A percentile compares a stretch with the other conserved stretches of the same genome.
Evolutionary conservation across 92 coral and sea anemone species (phyloP).

Genomic region (Galaxea fascicularis): DNA sequence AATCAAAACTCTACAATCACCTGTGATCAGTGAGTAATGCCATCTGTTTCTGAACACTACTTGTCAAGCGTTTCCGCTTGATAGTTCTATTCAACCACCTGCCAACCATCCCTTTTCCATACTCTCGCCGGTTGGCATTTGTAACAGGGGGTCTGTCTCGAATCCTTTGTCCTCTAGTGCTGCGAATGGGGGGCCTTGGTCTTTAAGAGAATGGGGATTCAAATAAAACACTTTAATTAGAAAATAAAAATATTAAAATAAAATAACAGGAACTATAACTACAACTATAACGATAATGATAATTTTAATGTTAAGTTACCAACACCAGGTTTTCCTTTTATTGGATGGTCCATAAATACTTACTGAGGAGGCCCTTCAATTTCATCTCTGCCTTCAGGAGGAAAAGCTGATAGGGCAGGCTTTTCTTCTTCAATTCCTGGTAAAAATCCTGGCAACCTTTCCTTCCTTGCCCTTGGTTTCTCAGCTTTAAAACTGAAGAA

Average conservation of each 20-base stretch:
- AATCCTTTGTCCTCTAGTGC: slow-evolving; percentile 87
- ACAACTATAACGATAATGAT: too few species aligned
- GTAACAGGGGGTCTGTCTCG: slow-evolving; percentile 64
- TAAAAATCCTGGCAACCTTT: slow-evolving; percentile 53
- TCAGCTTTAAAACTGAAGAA: slow-evolving; percentile 88
- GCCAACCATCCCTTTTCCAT: slow-evolving; percentile 95
- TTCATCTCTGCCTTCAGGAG: slow-evolving; percentile 73
- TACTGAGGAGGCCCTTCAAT: slow-evolving; percentile 68
- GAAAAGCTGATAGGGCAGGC: slow-evolving; percentile 45
- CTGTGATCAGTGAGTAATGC: slow-evolving; percentile 91
- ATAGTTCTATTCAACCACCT: slow-evolving; percentile 94
- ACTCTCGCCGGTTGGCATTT: slow-evolving; percentile 84
- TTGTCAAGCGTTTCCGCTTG: slow-evolving; percentile 87
- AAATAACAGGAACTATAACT: neutral
- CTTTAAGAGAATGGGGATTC: neutral
- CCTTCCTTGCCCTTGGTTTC: slow-evolving; percentile 58
- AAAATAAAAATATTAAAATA: neutral
- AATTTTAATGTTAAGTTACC: too few species aligned
- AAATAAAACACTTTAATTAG: neutral
- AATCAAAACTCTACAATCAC: slow-evolving; percentile 28
- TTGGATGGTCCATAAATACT: neutral
- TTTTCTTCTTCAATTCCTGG: slow-evolving; percentile 72
- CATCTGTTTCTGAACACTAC: slow-evolving; percentile 85
- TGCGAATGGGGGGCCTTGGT: slow-evolving; percentile 60
- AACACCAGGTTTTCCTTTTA: too few species aligned